phyloP scores from a whole-genome alignment of 2,113 vertebrate species.

The Prochilodus magdalenae region DNA sequence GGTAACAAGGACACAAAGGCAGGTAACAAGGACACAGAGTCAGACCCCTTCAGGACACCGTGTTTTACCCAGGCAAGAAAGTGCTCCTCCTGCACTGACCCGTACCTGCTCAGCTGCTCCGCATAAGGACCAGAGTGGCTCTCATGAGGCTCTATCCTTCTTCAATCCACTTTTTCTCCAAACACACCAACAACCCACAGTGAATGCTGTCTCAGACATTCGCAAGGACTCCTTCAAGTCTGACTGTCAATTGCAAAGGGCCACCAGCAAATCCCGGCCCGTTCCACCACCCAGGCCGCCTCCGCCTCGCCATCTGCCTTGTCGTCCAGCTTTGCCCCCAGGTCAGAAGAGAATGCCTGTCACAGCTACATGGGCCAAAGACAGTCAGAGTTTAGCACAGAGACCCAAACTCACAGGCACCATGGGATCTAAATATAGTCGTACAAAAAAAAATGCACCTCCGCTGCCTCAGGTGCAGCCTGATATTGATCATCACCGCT shows the following conservation, averaged over 20 bases:
- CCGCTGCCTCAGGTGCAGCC: conserved; percentile 72
- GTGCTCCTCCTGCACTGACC: conserved; percentile 82
- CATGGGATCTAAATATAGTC: conserved; percentile 63
- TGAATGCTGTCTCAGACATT: background rate
- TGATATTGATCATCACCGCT: conserved; percentile 76
- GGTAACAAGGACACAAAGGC: conserved; percentile 8
- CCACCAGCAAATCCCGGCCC: conserved; percentile 58
- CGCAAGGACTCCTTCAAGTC: background rate
- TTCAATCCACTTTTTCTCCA: conserved; percentile 92
- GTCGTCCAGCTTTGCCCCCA: conserved; percentile 78
- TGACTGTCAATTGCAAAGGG: background rate
- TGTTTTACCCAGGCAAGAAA: conserved; percentile 80
- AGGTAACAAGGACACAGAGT: background rate
- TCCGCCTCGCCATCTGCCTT: conserved; percentile 81
- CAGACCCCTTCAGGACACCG: background rate
- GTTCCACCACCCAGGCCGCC: conserved; percentile 78
- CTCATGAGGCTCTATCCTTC: conserved; percentile 89
- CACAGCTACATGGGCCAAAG: conserved; percentile 64
- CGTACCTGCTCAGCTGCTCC: conserved; percentile 78
- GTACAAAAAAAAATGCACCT: conserved; percentile 72
- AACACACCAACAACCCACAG: conserved; percentile 75
- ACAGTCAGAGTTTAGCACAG: conserved; percentile 18
- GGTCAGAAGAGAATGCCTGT: conserved; percentile 82
- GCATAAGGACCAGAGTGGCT: conserved; percentile 82
- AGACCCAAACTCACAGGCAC: conserved; percentile 45